Percentiles rank a stretch among this genome's conserved stretches.
These are phyloP conservation scores for Adela reaumurella DNA, from an alignment of 2,888 invertebrate species.

Conservation along the genomic window DNA sequence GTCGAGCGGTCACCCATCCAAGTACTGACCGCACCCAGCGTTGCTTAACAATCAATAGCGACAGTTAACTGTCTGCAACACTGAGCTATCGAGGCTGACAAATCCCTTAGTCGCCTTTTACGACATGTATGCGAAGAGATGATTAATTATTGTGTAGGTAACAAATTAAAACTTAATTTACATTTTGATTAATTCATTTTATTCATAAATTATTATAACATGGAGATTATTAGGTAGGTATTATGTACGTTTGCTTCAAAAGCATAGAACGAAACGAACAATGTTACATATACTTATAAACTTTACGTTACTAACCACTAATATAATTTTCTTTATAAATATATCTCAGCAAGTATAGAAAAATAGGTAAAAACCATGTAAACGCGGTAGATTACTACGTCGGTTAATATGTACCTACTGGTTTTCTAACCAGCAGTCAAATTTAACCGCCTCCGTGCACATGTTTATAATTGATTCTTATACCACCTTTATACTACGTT, in stretches of 20 bases:
- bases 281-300: not conserved
- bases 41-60: too few species aligned
- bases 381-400: not conserved
- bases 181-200: not conserved
- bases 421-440: not conserved
- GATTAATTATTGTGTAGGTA: not conserved
- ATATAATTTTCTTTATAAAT: conserved; percentile 1
- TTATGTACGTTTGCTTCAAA: not conserved
- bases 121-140: too few species aligned
- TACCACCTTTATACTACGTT: not conserved
- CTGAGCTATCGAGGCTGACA: too few species aligned
- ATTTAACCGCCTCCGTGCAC: not conserved
- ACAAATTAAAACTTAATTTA: not conserved
- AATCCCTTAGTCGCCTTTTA: too few species aligned
- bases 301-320: not conserved
- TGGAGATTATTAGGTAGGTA: not conserved
- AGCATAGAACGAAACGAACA: not conserved
- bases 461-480: not conserved
- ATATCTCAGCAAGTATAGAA: not conserved
- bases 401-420: not conserved
- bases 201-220: conserved; percentile 1
- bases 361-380: not conserved
- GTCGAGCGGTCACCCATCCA: too few species aligned
- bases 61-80: too few species aligned
- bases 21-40: too few species aligned